Conservation (phyloP, 2,113 vertebrate species). For the Pandion haliaetus region DNA sequence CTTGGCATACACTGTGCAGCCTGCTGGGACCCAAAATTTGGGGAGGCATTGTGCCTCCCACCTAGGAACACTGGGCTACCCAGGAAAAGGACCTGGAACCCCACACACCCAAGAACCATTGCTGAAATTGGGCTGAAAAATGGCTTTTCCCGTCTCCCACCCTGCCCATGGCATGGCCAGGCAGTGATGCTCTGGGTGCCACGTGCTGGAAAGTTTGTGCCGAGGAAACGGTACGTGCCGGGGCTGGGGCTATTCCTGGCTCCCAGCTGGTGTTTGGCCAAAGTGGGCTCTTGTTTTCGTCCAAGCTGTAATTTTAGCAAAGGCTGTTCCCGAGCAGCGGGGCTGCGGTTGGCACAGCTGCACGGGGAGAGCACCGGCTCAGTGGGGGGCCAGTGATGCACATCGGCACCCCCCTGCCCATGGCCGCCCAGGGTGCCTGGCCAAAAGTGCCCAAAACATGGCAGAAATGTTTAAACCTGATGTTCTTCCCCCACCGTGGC, state of each 20-base stretch:
- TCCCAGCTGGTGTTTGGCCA: constrained; percentile 21
- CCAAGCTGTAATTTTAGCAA: constrained; percentile 35
- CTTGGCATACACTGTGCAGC: not conserved
- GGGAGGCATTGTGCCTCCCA: not conserved
- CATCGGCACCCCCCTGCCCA: not conserved
- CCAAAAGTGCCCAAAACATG: not conserved
- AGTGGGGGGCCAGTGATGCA: not conserved
- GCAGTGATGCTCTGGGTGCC: not conserved
- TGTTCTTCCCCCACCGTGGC: rapidly evolving
- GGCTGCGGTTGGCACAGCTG: not conserved
- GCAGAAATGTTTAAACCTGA: not conserved
- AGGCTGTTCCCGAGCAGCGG: not conserved
- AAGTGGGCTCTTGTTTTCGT: not conserved
- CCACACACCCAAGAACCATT: rapidly evolving
- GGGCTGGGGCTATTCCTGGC: constrained; percentile 27
- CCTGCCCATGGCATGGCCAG: rapidly evolving
- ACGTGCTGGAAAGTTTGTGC: not conserved
- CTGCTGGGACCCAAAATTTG: not conserved
- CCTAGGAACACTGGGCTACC: not conserved
- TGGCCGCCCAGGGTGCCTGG: rapidly evolving
- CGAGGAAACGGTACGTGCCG: rapidly evolving
- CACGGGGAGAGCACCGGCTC: not conserved
- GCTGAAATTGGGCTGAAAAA: not conserved
- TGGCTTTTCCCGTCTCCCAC: not conserved
- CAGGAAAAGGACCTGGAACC: rapidly evolving